Percentiles rank a stretch among this genome's conserved stretches.
Evolutionary conservation across 2,888 invertebrate genomes (phyloP).

Genomic region (Cremastinae sp.): DNA sequence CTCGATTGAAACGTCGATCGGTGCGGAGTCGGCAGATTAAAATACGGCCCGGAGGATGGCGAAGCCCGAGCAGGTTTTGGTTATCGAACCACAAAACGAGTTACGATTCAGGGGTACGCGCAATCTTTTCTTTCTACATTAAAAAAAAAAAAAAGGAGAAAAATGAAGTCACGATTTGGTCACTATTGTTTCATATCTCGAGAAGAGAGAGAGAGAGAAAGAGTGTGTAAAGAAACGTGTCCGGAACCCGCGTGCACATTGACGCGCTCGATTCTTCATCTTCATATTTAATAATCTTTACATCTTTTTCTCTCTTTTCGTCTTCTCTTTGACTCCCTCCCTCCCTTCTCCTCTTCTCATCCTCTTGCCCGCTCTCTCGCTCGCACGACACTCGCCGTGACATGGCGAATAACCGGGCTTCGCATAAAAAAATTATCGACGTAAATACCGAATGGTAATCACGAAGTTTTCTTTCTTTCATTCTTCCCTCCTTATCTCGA

Average conservation of each 20-base stretch:
- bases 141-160: not conserved
- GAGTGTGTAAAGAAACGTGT: not conserved
- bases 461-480: not conserved
- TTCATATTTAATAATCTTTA: constrained; percentile 3
- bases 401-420: constrained; percentile 51
- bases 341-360: not conserved
- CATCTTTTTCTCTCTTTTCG: not conserved
- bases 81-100: constrained; percentile 93
- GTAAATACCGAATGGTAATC: constrained; percentile 22
- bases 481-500: not conserved
- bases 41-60: constrained; percentile 81
- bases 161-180: not conserved
- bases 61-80: constrained; percentile 89
- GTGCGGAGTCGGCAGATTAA: constrained; percentile 32
- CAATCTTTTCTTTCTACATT: constrained; percentile 3
- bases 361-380: not conserved
- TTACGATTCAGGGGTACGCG: constrained; percentile 93
- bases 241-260: constrained; percentile 40
- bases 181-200: not conserved
- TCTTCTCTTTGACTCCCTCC: not conserved
- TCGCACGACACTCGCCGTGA: constrained; percentile 23
- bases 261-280: constrained; percentile 15
- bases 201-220: not conserved
- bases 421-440: constrained; percentile 9
- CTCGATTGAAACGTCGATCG: constrained; percentile 50